Evolutionary conservation across 2,113 vertebrate genomes (phyloP).

Genomic region (Dicaeum eximium): DNA sequence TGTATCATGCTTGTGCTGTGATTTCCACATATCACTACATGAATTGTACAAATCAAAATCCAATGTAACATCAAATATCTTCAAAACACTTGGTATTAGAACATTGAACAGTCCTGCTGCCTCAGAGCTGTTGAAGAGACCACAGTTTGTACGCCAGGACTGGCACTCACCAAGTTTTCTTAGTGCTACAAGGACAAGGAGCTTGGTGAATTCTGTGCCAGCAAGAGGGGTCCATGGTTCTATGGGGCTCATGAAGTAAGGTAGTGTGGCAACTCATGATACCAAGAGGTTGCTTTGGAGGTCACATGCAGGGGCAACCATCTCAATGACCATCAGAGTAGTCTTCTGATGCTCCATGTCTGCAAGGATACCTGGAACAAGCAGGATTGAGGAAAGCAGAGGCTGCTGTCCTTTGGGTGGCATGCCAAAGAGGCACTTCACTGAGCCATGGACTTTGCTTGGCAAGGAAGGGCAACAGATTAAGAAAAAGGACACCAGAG

Average conservation of each 20-base stretch:
- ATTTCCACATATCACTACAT: not conserved
- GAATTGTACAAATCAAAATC: not conserved
- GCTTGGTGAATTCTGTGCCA: not conserved
- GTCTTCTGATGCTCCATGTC: not conserved
- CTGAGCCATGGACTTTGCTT: not conserved
- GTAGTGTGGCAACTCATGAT: not conserved
- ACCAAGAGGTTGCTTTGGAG: not conserved
- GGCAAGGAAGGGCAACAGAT: not conserved
- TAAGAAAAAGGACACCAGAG: not conserved
- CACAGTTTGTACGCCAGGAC: not conserved
- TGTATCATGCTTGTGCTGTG: not conserved
- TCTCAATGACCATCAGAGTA: not conserved
- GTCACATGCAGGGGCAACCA: not conserved
- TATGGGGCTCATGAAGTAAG: not conserved
- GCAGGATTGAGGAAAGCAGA: not conserved
- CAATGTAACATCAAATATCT: not conserved
- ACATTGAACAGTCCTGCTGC: not conserved
- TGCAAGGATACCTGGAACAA: not conserved
- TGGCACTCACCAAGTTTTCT: not conserved
- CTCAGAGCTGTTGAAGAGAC: not conserved
- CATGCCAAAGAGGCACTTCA: not conserved
- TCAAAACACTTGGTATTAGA: not conserved
- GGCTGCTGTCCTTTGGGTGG: not conserved
- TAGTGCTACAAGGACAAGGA: fast-evolving
- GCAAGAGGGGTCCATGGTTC: not conserved